phyloP scores from a whole-genome alignment of 2,888 invertebrate species.

The Copidosoma aretas region DNA sequence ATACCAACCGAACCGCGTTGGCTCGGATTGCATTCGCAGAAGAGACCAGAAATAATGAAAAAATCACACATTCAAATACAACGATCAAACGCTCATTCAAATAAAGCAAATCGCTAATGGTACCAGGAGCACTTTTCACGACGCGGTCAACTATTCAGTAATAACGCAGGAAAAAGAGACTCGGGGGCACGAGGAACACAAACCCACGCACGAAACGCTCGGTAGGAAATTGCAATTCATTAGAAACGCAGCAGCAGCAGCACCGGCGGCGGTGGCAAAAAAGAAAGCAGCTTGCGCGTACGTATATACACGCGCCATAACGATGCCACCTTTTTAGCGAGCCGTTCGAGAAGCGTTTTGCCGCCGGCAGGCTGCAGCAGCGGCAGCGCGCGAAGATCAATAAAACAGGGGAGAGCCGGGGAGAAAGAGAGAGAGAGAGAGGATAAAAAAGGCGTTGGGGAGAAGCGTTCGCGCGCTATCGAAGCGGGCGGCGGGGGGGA shows the following conservation, averaged over 20 bases:
- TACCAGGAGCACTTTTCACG: too few relatives aligned
- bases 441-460: constrained; percentile 43
- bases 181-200: not conserved
- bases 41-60: too few relatives aligned
- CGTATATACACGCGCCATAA: too few relatives aligned
- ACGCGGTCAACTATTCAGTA: too few relatives aligned
- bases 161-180: not conserved
- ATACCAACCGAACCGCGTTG: too few relatives aligned
- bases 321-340: not conserved
- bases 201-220: not conserved
- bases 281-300: too few relatives aligned
- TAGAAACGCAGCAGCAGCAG: not conserved
- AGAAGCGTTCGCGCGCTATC: constrained; percentile 32
- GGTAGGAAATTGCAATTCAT: not conserved
- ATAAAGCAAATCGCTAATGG: too few relatives aligned
- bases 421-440: constrained; percentile 52
- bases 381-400: constrained; percentile 54
- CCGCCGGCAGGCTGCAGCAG: not conserved
- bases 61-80: too few relatives aligned
- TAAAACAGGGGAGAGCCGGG: constrained; percentile 52
- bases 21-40: too few relatives aligned
- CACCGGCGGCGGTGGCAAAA: too few relatives aligned
- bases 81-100: too few relatives aligned
- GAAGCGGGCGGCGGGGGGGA: constrained; percentile 42
- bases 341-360: not conserved